Conservation (phyloP, 2,113 vertebrate species). For the Microcebus griseorufus region DNA sequence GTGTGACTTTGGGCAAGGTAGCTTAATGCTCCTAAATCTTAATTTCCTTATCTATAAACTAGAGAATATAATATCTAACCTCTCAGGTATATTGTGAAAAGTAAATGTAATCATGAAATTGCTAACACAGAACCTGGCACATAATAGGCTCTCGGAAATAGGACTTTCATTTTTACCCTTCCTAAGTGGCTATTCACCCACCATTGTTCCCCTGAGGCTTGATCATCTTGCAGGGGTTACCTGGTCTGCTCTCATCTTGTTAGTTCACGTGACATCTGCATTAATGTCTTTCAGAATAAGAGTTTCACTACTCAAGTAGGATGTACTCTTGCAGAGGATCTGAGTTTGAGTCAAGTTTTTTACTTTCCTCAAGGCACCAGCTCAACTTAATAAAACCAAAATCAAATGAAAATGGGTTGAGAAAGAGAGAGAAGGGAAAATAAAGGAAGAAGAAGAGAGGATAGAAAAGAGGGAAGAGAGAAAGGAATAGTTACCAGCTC, state of each 20-base stretch:
- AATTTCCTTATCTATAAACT: neutral
- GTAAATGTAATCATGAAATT: neutral
- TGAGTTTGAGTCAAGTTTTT: neutral
- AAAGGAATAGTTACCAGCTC: neutral
- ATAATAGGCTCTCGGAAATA: neutral
- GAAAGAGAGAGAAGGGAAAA: neutral
- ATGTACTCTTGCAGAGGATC: neutral
- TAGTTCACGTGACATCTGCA: neutral
- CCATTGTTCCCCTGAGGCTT: neutral
- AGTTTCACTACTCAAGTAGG: neutral
- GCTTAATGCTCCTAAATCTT: neutral
- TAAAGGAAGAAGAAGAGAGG: neutral
- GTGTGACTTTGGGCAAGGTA: neutral
- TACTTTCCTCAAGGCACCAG: neutral
- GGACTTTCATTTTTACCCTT: neutral
- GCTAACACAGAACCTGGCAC: neutral
- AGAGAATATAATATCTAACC: neutral
- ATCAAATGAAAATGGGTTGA: neutral
- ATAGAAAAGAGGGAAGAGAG: neutral
- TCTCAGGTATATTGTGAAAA: neutral
- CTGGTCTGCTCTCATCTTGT: neutral
- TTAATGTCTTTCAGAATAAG: neutral
- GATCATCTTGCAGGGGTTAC: neutral
- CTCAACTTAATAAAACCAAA: slow-evolving; percentile 23
- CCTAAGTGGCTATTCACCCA: neutral